Percentiles rank a stretch among this genome's conserved stretches.
Evolutionary conservation across 1,140 invertebrate species (phyloP).

Genomic region (Harlomillsia oculata): DNA sequence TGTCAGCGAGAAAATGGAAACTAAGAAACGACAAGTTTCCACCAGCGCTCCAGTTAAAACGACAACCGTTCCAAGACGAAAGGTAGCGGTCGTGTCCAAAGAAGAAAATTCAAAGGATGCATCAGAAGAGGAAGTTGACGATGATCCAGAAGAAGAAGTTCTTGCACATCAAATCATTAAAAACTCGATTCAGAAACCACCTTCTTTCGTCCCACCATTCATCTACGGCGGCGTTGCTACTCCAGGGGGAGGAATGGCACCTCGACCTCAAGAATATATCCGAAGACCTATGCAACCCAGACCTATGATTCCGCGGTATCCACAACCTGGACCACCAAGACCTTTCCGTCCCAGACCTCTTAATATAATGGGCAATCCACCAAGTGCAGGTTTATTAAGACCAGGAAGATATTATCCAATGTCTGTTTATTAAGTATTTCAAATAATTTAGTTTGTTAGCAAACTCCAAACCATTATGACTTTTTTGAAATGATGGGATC

Average conservation of each 20-base stretch:
- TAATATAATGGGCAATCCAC: background rate
- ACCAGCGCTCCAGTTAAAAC: too few relatives aligned
- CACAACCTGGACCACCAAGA: too few relatives aligned
- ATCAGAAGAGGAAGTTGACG: background rate
- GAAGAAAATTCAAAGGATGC: too few relatives aligned
- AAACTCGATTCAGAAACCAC: background rate
- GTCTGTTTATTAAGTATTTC: too few relatives aligned
- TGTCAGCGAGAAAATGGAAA: too few relatives aligned
- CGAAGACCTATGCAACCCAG: background rate
- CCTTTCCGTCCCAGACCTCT: background rate
- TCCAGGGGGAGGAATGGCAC: background rate
- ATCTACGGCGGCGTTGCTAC: background rate
- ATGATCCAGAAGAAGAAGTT: background rate
- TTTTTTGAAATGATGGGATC: too few relatives aligned
- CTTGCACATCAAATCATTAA: background rate
- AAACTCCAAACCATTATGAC: too few relatives aligned
- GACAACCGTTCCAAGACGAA: too few relatives aligned
- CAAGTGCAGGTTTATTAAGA: background rate
- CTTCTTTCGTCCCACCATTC: background rate
- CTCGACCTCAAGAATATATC: background rate
- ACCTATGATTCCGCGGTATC: too few relatives aligned
- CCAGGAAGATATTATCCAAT: conserved; percentile 1
- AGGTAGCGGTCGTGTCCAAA: too few relatives aligned
- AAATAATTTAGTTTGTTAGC: too few relatives aligned
- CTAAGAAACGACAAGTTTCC: too few relatives aligned